Base-by-base conservation (phyloP, 2,113 vertebrate genomes). In the Gopherus flavomarginatus region DNA sequence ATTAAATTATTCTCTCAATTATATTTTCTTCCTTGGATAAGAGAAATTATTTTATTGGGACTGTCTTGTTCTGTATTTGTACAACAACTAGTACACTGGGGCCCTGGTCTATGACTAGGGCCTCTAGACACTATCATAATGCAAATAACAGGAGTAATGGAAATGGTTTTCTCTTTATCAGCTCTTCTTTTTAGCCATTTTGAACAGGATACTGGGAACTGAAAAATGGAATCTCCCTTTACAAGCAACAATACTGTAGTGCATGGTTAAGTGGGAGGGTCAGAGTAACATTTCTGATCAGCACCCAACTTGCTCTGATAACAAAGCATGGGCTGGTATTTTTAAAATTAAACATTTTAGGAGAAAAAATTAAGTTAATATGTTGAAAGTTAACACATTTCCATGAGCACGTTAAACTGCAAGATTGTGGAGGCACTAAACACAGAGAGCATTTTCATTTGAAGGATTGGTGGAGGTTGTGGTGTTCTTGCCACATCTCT, bases 401-500 rank as follows among this genome's bases (percentile, higher is more conserved):
- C 83, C 1, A 1, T 85, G 56, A 92, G 22, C n/a, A 22, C 86
- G 24, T 96, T 82, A 96, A 91, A 77, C 83, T 49, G 0, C 21
- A 42, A 91, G 77, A 69, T 86, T 69, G 31, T 69, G 11, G 69
- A 96, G 89, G 42, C 56, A 4, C 54, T 59, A 62, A 96, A 49
- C n/a, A 81, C 56, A 91, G 38, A 54, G 16, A 95, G 44, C 42
- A 82, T 92, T 97, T 97, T 96, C 81, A 92, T 87, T 97, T 95
- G 91, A 94, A 91, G 91, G 56, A 82, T 57, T 54, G 44, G 75
- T 69, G 85, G 96, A 52, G 86, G 89, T 86, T 90, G 93, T 85
- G 77, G 83, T 96, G 93, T 94, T 94, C 93, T 96, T 94, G 77
- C 85, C 96, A 56, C 85, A 95, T 92, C 79, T 52, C 87, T 98